Evolutionary conservation across 2,888 invertebrate genomes (phyloP), one percentile per base, ranked within the genome.

Genomic region (Athalia cordata): DNA sequence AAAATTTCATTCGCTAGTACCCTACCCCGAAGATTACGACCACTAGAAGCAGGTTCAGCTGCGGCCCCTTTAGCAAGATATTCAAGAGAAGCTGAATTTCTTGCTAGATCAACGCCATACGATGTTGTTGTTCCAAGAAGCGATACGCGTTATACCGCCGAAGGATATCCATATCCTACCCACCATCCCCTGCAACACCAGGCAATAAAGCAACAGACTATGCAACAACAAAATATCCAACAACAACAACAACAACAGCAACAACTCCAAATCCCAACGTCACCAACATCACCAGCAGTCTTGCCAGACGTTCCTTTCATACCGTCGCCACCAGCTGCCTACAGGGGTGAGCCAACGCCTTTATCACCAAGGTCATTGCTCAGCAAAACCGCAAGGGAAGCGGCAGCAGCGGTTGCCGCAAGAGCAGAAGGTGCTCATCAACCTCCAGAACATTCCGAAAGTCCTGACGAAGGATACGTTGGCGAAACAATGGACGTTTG

Each of bases 401-500:
- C 89, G 88, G 83, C 93, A 81, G 86, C 92, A 84, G 83, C 93
- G 89, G 87, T 93, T 90, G 93, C 92, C 91, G 83, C 91, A 89
- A 81, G 93, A 91, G 93, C 93, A 74, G 91, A 92, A 66, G 86
- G 85, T 9, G 85, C 83, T 78, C 72, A 86, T 29, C 87, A 87
- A 59, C 85, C 87, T 2, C 86, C 88, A 57, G 88, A 88, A 80
- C 89, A 89, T 76, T 95, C 95, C 15, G 96, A 96, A 86, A 96
- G 96, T 90, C 96, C 96, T 57, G 96, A 96, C 88, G 96, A 96
- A 90, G 96, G 96, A 15, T 96, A 96, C 89, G 96, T 96, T 77
- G 96, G 96, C 59, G 96, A 96, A 84, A 92, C 89, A 7, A 87
- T 89, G 88, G 89, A 89, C 79, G 89, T 89, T 66, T 89, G 86